These are phyloP conservation scores for Galbula dea DNA, from an alignment of 2,113 vertebrate genomes.

Conservation along the genomic window DNA sequence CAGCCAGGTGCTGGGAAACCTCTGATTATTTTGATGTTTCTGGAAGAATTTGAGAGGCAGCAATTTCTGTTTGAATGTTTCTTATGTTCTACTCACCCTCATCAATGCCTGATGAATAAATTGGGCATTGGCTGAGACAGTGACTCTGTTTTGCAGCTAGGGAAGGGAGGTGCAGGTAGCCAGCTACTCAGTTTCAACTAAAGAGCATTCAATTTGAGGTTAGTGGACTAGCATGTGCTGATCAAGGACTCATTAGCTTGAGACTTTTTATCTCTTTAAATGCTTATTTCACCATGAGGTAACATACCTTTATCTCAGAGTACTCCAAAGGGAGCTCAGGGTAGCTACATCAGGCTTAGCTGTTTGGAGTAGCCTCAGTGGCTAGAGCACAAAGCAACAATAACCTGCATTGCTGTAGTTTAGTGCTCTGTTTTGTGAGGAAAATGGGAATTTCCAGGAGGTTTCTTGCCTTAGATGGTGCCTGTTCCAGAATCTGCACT, in stretches of 20 bases:
- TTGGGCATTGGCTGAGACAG: background rate
- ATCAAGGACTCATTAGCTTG: background rate
- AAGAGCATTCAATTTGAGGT: background rate
- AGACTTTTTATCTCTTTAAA: background rate
- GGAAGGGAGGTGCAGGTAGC: background rate
- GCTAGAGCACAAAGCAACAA: background rate
- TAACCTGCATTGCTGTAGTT: accelerated
- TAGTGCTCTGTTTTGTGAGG: background rate
- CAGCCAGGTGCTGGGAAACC: background rate
- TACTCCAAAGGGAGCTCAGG: background rate
- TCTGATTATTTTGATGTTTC: background rate
- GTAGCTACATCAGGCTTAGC: background rate
- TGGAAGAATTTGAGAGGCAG: background rate
- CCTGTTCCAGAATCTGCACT: background rate
- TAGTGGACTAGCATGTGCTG: background rate
- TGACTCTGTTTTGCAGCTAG: background rate
- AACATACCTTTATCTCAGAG: background rate
- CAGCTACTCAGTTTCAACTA: background rate
- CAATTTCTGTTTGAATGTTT: background rate
- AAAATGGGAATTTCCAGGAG: background rate
- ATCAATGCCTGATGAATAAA: background rate
- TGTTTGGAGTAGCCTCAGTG: background rate
- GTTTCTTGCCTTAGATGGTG: background rate
- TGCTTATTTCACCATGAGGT: background rate
- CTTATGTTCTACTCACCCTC: background rate